Evolutionary conservation across 2,888 invertebrate species (phyloP).

Genomic region (Stenodema calcarata): DNA sequence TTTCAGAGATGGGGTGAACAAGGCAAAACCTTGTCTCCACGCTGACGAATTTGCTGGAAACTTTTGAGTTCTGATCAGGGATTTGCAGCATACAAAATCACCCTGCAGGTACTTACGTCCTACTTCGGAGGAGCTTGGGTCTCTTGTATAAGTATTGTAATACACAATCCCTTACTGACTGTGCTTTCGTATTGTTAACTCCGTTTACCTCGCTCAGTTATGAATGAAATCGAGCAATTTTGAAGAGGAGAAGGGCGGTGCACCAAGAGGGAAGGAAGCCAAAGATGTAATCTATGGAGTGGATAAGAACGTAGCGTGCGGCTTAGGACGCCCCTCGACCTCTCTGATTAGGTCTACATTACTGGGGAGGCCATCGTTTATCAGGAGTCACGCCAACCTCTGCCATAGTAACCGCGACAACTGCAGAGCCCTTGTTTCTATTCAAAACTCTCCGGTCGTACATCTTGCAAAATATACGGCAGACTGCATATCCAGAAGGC

Average conservation of each 20-base stretch:
- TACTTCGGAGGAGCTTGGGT: too few species aligned
- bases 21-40: too few species aligned
- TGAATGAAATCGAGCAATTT: background rate
- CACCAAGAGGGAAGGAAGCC: background rate
- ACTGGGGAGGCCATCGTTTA: slow-evolving; percentile 23
- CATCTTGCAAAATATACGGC: background rate
- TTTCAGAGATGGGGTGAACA: too few species aligned
- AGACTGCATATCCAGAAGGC: too few species aligned
- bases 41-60: too few species aligned
- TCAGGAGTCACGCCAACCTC: slow-evolving; percentile 41
- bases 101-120: too few species aligned
- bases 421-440: slow-evolving; percentile 5
- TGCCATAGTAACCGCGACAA: slow-evolving; percentile 7
- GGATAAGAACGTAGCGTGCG: slow-evolving; percentile 24
- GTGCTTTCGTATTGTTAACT: too few species aligned
- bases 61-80: too few species aligned
- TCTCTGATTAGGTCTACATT: slow-evolving; percentile 41
- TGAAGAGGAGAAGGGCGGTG: background rate
- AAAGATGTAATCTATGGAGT: slow-evolving; percentile 21
- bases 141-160: too few species aligned
- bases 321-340: slow-evolving; percentile 1
- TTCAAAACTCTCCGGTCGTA: background rate
- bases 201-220: too few species aligned
- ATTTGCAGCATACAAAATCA: too few species aligned
- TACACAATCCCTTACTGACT: too few species aligned